Evolutionary conservation across 2,113 vertebrate genomes (phyloP), one percentile per base, ranked within the genome.

Genomic region (Melospiza melodia): DNA sequence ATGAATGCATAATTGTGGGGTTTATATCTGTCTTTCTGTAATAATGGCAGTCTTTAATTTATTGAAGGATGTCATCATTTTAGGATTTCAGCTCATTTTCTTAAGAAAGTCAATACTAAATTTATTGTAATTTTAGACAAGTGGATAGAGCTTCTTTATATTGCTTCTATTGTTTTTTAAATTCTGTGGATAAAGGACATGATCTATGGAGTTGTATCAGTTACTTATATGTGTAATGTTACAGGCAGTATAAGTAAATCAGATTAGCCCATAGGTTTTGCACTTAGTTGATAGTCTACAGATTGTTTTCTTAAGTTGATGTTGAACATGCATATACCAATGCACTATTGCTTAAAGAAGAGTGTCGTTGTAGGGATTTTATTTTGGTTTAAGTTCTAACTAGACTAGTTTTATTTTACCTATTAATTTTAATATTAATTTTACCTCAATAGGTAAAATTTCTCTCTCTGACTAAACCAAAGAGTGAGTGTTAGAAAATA

Each of bases 1-100:
- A 52, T 22, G 20, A 68, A 74, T 48, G 31, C 2, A 0, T 74
- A 55, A 52, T 35, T 33, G 6, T 3, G 6, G 2, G 14, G 30
- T 88, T 78, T 77, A 15, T 51, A 21, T 61, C 14, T 88, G 31
- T 48, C 22, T 83, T 95, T 69, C 28, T 63, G 9, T 87, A 59
- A 43, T 74, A 66, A 37, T 63, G 24, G 6, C 15, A 35, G 6
- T 46, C 23, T 82, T 89, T 54, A 84, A 74, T 46, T 71, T 77
- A 5, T 37, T 84, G 28, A 87, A 84, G 21, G 23, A 89, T 72
- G 41, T 65, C 20, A 73, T 13, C 18, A 24, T 54, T 81, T 86
- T 43, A 86, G 75, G 33, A 49, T 59, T 27, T 52, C 21, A 67
- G 33, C 6, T 66, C 1, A 30, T 69, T 81, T 84, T 74, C 22